Evolutionary conservation across 1,140 invertebrate species (phyloP).

Genomic region (Leptinotarsa texana): DNA sequence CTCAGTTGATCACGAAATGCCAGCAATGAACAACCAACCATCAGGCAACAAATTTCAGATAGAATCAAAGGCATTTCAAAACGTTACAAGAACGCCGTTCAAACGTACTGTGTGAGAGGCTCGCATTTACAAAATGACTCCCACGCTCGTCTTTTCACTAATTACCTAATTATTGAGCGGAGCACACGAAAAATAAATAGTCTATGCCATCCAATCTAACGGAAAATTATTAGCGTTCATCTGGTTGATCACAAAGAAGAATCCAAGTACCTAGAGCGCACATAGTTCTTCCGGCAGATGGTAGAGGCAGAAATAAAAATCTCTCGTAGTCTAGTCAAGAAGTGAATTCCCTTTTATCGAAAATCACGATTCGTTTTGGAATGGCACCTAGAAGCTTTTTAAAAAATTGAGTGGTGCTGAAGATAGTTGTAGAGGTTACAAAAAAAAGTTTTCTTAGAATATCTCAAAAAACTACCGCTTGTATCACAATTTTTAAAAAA

Average conservation of each 20-base stretch:
- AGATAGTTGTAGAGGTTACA: no score
- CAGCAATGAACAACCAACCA: background rate
- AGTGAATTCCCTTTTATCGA: no score
- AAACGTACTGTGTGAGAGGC: background rate
- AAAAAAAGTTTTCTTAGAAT: no score
- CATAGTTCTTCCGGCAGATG: slow-evolving; percentile 7
- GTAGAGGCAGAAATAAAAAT: background rate
- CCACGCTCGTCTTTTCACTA: slow-evolving; percentile 5
- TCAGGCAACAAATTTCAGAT: background rate
- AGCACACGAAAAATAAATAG: slow-evolving; percentile 3
- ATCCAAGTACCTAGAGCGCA: slow-evolving; percentile 5
- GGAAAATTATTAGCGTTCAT: slow-evolving; percentile 6
- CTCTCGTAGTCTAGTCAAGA: no score
- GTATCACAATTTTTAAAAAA: no score
- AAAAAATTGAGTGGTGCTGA: no score
- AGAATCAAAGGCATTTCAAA: background rate
- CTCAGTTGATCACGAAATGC: background rate
- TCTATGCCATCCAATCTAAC: background rate
- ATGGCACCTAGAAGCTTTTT: no score
- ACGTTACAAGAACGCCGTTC: background rate
- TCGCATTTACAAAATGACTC: background rate
- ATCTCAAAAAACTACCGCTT: no score
- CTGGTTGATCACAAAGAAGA: background rate
- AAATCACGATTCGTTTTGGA: no score
- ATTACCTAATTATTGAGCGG: background rate